phyloP scores from a whole-genome alignment of 2,113 vertebrate genomes.

The Neomonachus schauinslandi region DNA sequence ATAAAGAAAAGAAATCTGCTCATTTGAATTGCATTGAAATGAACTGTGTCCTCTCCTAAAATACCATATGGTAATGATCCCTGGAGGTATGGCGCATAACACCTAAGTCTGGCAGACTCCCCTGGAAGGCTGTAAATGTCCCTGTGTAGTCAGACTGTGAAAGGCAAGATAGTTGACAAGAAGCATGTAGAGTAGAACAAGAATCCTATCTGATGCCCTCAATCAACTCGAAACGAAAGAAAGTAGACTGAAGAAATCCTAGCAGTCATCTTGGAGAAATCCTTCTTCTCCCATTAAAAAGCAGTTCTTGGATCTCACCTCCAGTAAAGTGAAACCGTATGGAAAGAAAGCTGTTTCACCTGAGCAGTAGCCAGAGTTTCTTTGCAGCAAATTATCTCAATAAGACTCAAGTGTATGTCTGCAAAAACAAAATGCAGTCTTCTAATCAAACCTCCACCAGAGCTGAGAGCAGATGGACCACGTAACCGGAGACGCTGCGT shows the following conservation, averaged over 20 bases:
- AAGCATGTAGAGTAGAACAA: constrained; percentile 74
- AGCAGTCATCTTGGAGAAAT: constrained; percentile 64
- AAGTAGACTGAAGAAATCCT: constrained; percentile 50
- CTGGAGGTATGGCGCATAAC: constrained; percentile 83
- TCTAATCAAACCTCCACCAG: constrained; percentile 70
- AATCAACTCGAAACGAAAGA: constrained; percentile 76
- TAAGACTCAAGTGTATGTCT: constrained; percentile 71
- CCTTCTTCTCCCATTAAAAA: constrained; percentile 71
- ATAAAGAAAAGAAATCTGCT: constrained; percentile 89
- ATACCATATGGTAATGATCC: constrained; percentile 87
- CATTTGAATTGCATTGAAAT: constrained; percentile 88
- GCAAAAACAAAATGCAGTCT: constrained; percentile 77
- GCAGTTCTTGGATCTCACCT: constrained; percentile 76
- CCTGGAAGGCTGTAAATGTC: constrained; percentile 83
- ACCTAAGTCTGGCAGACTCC: constrained; percentile 86
- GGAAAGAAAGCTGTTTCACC: constrained; percentile 73
- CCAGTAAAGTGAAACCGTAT: constrained; percentile 74
- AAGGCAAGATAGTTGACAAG: constrained; percentile 82
- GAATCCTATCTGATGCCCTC: constrained; percentile 74
- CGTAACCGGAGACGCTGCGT: constrained; percentile 64
- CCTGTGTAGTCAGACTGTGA: constrained; percentile 75
- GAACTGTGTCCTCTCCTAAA: constrained; percentile 90
- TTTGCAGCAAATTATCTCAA: constrained; percentile 68
- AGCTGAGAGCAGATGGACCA: constrained; percentile 69
- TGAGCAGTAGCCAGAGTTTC: constrained; percentile 76